Evolutionary conservation across 1,140 invertebrate species (phyloP).

Genomic region (Tribolium madens): DNA sequence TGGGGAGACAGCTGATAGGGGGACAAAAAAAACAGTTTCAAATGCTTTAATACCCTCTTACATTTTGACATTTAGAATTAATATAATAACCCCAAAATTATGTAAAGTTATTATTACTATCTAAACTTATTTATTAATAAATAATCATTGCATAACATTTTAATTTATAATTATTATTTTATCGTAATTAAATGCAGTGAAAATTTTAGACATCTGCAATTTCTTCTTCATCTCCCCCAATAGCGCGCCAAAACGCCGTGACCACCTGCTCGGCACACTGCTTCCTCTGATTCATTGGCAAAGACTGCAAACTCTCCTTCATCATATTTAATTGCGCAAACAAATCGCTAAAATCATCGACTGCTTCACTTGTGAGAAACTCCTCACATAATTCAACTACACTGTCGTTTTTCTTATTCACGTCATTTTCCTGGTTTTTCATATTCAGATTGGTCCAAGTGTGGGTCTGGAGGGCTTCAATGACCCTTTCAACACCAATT

Average conservation of each 20-base stretch:
- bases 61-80: too few species aligned
- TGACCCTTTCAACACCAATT: conserved; percentile 78
- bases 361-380: conserved; percentile 66
- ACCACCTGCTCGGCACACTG: conserved; percentile 83
- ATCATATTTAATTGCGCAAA: conserved; percentile 75
- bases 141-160: background rate
- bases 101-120: too few species aligned
- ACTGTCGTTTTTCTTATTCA: conserved; percentile 3
- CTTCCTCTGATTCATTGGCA: conserved; percentile 75
- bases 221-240: conserved; percentile 82
- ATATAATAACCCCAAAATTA: too few species aligned
- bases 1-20: background rate
- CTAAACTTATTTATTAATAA: too few species aligned
- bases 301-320: conserved; percentile 75
- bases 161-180: background rate
- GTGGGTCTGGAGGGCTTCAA: conserved; percentile 82
- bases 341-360: conserved; percentile 73
- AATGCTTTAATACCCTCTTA: too few species aligned
- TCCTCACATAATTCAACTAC: conserved; percentile 61
- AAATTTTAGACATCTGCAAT: conserved; percentile 65
- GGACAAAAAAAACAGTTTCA: background rate
- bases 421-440: conserved; percentile 69
- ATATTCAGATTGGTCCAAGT: conserved; percentile 81
- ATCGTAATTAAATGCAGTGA: background rate
- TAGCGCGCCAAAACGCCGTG: conserved; percentile 82